Base-by-base conservation (phyloP, 2,888 invertebrate species). In the Spialia ferax region DNA sequence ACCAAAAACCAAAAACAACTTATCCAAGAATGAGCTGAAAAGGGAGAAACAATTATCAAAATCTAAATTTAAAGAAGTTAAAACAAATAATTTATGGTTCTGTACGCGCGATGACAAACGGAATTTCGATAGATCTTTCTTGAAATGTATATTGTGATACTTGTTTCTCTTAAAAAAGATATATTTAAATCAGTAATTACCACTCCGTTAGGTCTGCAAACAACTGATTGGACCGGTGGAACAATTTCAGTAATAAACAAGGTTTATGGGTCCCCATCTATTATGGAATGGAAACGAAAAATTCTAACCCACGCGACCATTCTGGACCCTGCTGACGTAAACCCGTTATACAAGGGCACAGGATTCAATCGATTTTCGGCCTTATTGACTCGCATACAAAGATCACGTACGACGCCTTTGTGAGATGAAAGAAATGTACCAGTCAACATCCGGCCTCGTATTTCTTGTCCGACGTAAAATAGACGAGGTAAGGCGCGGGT, bases 281-380 rank as follows among this genome's bases (percentile, higher is more conserved):
- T 72, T 70, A 72, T 70, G 69, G 69, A 68, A 69, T 70, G 69
- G 68, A 76, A 74, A 73, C 67, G 69, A 74, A 76, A 74, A 77
- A 69, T 73, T 67, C 66, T 70, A 76, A 79, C 77, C 73, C 74
- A 70, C 72, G 63, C 75, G 38, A 4, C 81, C 78, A 81, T 84
- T 32, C 32, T 57, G 38, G 15, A 23, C 59, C 65, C 38, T 52
- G 57, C 65, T 65, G 65, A 65, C 57, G 57, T 45, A 63, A 63
- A 45, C 42, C 35, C 13, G 35, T 64, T 48, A 23, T 32, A 50
- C 13, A 48, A 32, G 11, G n/a, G 45, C 48, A 8, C 35, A 2
- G 6, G 57, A 26, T 48, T 48, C 35, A 38, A 65, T 59, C 65
- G 50, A 65, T 50, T 59, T 57, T 59, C 57, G 38, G 38, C 20